Evolutionary conservation across 2,888 invertebrate genomes (phyloP).

Genomic region (Lysandra bellargus): DNA sequence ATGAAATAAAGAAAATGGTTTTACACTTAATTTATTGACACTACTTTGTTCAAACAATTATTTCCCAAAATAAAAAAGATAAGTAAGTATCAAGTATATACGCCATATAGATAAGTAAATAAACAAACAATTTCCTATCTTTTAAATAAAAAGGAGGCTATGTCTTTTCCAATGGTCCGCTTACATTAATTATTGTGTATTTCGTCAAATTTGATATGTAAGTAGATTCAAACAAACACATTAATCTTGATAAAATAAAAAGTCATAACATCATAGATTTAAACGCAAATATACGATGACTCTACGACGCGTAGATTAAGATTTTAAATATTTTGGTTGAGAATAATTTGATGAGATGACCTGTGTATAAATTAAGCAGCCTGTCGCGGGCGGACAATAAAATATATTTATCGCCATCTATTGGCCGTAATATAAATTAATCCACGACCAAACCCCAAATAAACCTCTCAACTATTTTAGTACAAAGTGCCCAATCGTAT

Average conservation of each 20-base stretch:
- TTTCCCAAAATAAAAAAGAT: neutral
- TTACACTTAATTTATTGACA: neutral
- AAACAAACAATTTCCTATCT: too few relatives aligned
- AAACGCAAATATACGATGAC: neutral
- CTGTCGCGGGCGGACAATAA: constrained; percentile 36
- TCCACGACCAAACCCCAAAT: constrained; percentile 48
- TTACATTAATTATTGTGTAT: too few relatives aligned
- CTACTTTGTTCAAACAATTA: neutral
- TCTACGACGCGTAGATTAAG: neutral
- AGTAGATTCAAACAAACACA: too few relatives aligned
- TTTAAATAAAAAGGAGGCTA: too few relatives aligned
- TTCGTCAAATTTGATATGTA: too few relatives aligned
- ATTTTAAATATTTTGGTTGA: constrained; percentile 24
- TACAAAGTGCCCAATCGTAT: constrained; percentile 68
- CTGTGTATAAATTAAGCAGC: constrained; percentile 35
- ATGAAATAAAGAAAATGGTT: neutral
- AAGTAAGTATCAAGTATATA: too few relatives aligned
- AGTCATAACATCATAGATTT: neutral
- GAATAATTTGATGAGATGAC: constrained; percentile 25
- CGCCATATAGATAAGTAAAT: too few relatives aligned
- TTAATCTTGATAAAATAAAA: neutral
- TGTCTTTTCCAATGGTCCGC: too few relatives aligned
- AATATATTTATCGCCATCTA: constrained; percentile 38
- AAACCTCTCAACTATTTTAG: constrained; percentile 52
- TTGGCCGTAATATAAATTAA: constrained; percentile 44